Evolutionary conservation across 2,888 invertebrate species (phyloP), one percentile per base, ranked within the genome.

Genomic region (Mythimna loreyi): DNA sequence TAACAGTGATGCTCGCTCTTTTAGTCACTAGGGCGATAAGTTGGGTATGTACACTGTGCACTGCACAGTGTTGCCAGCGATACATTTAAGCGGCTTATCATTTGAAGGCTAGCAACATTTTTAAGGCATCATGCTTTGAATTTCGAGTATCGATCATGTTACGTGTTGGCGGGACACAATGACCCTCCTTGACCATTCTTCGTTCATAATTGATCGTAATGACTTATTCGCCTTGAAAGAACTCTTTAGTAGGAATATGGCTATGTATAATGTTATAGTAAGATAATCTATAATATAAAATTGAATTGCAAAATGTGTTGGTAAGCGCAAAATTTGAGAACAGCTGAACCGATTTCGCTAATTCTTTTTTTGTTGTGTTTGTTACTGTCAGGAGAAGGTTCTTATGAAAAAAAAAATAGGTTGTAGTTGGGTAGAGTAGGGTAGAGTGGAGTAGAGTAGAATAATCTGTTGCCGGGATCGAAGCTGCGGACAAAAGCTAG

Each of bases 81-180:
- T 61, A 69, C 64, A 53, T 52, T 16, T 80, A 78, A 80, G 67
- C 71, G 16, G 78, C 83, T 82, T 82, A 78, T 75, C 75, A 28
- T 63, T 65, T 73, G 56, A 73, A 73, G 78, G 65, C 47, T 78
- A 71, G 69, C 53, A 69, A 83, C 73, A 74, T 75, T 82, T 80
- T 66, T 78, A 73, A 57, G 83, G 83, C 63, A 72, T 81, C 83
- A 53, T 59, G 60, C 33, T 72, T 78, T 78, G 59, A 63, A 78
- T 72, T 81, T 81, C 59, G 58, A 77, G 77, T 77, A 77, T 81
- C 62, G 81, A 76, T 76, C 58, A 52, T 53, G 52, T 57, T 76
- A 47, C 40, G 61, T 65, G 64, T 65, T 72, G 60, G 33, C 49
- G 61, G 30, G 30, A 36, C 25, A 13, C 25, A 49, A 61, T 77